Evolutionary conservation across 2,888 invertebrate genomes (phyloP).

Genomic region (Drosophila nr. perissopoda): DNA sequence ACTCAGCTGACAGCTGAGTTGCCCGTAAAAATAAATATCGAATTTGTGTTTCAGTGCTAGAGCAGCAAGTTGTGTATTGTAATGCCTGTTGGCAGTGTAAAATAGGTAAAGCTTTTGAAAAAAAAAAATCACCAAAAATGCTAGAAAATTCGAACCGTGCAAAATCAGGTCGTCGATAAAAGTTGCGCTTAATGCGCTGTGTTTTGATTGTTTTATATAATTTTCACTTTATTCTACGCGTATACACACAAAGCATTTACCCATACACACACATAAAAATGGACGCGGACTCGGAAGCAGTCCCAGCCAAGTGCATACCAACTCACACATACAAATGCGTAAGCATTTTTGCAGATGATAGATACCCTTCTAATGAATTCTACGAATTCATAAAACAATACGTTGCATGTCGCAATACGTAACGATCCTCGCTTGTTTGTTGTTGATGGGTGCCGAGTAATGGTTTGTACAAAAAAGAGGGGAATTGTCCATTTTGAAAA

Average conservation of each 20-base stretch:
- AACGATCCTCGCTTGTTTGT: not conserved
- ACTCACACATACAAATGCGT: not conserved
- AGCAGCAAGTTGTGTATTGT: conserved; percentile 34
- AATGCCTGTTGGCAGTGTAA: conserved; percentile 29
- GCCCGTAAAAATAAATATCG: conserved; percentile 57
- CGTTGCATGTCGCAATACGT: not conserved
- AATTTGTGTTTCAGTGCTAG: conserved; percentile 49
- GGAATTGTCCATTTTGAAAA: not conserved
- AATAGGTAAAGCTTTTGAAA: conserved; percentile 36
- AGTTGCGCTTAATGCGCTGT: conserved; percentile 11
- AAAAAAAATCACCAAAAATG: not conserved
- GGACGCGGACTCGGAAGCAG: conserved; percentile 17
- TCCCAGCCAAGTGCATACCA: conserved; percentile 22
- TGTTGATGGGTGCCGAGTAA: not conserved
- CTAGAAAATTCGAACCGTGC: not conserved
- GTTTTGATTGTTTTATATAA: conserved; percentile 48
- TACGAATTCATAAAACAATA: not conserved
- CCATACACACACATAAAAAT: not conserved
- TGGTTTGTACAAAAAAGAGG: not conserved
- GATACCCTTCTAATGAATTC: conserved; percentile 12
- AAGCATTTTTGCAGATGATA: conserved; percentile 11
- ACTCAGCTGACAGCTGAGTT: conserved; percentile 47
- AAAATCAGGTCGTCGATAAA: not conserved
- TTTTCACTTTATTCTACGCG: conserved; percentile 21
- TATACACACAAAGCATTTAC: conserved; percentile 15